These are phyloP conservation scores for Tetrax tetrax DNA, from an alignment of 2,113 vertebrate species.

Conservation along the genomic window DNA sequence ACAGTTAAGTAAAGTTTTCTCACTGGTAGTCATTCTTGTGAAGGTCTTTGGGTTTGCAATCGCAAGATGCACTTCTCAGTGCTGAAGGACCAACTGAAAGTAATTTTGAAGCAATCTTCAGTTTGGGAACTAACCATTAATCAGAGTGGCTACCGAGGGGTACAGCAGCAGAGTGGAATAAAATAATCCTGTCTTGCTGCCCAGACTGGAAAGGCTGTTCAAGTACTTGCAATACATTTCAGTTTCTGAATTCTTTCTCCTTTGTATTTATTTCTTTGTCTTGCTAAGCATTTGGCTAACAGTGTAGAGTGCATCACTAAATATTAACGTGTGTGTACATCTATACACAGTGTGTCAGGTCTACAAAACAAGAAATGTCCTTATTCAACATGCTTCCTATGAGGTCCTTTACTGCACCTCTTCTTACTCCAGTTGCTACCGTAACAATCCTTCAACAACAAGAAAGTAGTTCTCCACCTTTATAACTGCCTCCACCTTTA, in stretches of 20 bases:
- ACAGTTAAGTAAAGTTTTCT: neutral
- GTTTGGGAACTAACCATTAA: neutral
- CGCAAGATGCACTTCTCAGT: neutral
- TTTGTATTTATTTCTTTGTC: neutral
- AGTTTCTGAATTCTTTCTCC: neutral
- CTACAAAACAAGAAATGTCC: neutral
- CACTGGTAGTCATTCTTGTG: neutral
- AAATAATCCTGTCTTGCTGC: neutral
- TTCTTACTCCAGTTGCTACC: neutral
- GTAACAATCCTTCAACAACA: rapidly evolving
- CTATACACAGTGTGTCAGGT: rapidly evolving
- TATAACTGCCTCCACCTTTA: neutral
- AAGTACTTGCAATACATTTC: neutral
- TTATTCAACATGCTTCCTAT: neutral
- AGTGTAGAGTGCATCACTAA: neutral
- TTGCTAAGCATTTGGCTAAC: neutral
- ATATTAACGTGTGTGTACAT: rapidly evolving
- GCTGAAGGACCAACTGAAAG: neutral
- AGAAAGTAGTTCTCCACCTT: neutral
- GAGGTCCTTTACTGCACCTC: neutral
- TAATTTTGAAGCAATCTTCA: neutral
- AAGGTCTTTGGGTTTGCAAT: neutral
- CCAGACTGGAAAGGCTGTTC: neutral
- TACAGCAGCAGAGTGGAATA: neutral
- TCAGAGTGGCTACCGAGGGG: neutral